Conservation (phyloP, 2,888 invertebrate genomes). For the Neelides folsomi region DNA sequence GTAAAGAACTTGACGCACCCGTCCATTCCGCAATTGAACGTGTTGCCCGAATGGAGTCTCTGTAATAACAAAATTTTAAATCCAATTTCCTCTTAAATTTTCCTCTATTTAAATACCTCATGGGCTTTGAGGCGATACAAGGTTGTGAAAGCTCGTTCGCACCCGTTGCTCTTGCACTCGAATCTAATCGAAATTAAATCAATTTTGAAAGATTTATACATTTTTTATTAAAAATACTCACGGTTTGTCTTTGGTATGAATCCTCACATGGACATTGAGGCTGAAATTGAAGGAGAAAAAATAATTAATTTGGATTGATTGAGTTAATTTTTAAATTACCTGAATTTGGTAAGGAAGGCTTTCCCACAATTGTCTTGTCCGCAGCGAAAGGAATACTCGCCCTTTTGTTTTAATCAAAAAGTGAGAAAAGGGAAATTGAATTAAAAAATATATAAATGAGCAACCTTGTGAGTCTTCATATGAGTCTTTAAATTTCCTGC, state of each 20-base stretch:
- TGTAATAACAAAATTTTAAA: constrained; percentile 47
- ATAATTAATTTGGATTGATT: not conserved
- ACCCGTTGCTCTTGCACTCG: constrained; percentile 64
- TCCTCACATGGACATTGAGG: constrained; percentile 63
- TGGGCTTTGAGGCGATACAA: constrained; percentile 55
- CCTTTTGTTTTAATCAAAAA: constrained; percentile 42
- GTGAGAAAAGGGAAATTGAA: constrained; percentile 3
- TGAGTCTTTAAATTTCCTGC: constrained; percentile 87
- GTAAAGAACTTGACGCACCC: constrained; percentile 85
- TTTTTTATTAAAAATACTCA: not conserved
- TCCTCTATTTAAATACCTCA: constrained; percentile 2
- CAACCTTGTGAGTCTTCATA: constrained; percentile 90
- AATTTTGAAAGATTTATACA: not conserved
- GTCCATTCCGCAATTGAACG: constrained; percentile 73
- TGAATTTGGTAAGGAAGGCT: constrained; percentile 87
- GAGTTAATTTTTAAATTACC: constrained; percentile 37
- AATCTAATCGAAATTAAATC: constrained; percentile 59
- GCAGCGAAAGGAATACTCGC: constrained; percentile 88
- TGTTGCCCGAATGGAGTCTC: constrained; percentile 82
- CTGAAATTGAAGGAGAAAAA: too few relatives aligned
- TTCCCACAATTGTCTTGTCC: constrained; percentile 75
- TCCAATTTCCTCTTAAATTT: constrained; percentile 54
- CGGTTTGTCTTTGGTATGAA: constrained; percentile 60
- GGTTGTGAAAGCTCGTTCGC: constrained; percentile 87
- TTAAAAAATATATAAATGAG: not conserved